Evolutionary conservation across 2,888 invertebrate genomes (phyloP).

Genomic region (Ormyrus pomaceus): DNA sequence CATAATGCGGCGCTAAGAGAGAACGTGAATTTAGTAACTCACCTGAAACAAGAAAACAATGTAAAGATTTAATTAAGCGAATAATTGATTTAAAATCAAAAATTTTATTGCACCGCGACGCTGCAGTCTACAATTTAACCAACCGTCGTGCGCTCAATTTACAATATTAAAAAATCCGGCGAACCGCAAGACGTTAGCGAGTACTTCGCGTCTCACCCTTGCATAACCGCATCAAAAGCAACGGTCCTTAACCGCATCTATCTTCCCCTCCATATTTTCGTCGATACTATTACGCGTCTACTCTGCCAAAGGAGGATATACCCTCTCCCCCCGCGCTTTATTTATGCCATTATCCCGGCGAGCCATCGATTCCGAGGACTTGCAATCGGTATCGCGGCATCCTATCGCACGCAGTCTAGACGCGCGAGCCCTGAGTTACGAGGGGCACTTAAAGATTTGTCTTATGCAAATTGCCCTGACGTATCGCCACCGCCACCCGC

Average conservation of each 20-base stretch:
- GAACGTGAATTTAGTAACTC: background rate
- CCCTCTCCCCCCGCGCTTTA: background rate
- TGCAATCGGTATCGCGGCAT: conserved; percentile 21
- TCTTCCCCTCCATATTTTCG: conserved; percentile 5
- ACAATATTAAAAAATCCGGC: too few species aligned
- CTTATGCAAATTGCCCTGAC: conserved; percentile 49
- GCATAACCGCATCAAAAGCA: too few species aligned
- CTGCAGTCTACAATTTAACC: too few species aligned
- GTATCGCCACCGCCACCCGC: conserved; percentile 11
- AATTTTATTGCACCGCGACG: too few species aligned
- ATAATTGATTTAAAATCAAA: too few species aligned
- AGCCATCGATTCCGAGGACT: conserved; percentile 21
- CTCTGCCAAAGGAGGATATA: too few species aligned
- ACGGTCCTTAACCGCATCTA: too few species aligned
- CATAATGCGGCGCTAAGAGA: too few species aligned
- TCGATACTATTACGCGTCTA: too few species aligned
- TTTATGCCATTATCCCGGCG: conserved; percentile 33
- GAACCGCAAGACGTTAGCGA: too few species aligned
- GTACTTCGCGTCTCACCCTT: too few species aligned
- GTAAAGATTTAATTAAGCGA: background rate
- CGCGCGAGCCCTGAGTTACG: conserved; percentile 23
- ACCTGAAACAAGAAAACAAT: conserved; percentile 21
- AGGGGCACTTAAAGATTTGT: conserved; percentile 46
- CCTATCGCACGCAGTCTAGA: conserved; percentile 28
- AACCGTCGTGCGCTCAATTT: too few species aligned